A percentile compares a stretch with the other conserved stretches of the same genome.
Evolutionary conservation across 2,113 vertebrate species (phyloP).

Genomic region (Corvus cornix): DNA sequence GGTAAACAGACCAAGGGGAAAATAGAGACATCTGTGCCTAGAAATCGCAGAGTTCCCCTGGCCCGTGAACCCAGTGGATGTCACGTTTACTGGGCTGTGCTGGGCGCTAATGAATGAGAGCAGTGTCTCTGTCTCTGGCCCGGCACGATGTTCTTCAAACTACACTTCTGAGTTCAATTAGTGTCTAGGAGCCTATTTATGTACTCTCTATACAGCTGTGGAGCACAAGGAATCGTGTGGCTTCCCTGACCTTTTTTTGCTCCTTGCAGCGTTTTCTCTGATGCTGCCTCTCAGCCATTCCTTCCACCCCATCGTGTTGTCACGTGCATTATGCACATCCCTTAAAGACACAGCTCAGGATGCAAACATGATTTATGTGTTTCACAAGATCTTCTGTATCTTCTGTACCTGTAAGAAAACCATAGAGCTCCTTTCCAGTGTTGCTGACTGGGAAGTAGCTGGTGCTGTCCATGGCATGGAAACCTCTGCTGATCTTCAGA

Average conservation of each 20-base stretch:
- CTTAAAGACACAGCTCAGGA: not conserved
- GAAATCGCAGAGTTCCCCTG: not conserved
- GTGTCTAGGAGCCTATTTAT: not conserved
- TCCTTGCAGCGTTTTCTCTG: not conserved
- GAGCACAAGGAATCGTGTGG: not conserved
- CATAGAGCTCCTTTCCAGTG: not conserved
- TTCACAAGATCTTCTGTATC: not conserved
- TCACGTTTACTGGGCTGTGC: not conserved
- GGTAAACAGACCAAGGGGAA: not conserved
- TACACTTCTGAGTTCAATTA: conserved; percentile 25
- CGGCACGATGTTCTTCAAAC: not conserved
- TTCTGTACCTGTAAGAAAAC: not conserved
- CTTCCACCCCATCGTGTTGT: not conserved
- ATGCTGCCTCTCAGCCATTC: not conserved
- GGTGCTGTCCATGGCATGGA: not conserved
- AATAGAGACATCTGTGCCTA: not conserved
- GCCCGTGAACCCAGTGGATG: not conserved
- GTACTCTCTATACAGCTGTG: conserved; percentile 3
- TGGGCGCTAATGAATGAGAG: not conserved
- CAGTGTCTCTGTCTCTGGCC: not conserved
- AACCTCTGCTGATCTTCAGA: not conserved
- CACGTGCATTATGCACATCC: not conserved
- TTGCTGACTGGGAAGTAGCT: not conserved
- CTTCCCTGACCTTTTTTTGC: conserved; percentile 27
- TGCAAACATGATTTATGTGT: not conserved